Evolutionary conservation across 2,888 invertebrate species (phyloP).

Genomic region (Cybosia mesomella): DNA sequence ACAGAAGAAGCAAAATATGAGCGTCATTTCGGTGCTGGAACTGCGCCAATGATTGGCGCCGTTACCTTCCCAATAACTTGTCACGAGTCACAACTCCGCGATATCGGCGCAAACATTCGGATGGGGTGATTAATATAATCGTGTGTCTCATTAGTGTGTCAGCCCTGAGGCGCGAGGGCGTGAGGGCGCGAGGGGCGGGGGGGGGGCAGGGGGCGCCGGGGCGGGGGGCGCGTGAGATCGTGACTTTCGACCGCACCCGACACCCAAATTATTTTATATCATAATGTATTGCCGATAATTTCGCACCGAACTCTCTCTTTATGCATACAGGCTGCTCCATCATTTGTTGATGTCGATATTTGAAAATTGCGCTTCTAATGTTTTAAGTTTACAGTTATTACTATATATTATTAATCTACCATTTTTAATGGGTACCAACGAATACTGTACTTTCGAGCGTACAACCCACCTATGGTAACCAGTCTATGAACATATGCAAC

Average conservation of each 20-base stretch:
- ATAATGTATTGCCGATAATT: conserved; percentile 75
- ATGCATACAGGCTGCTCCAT: conserved; percentile 21
- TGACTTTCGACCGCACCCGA: conserved; percentile 70
- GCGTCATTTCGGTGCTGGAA: background rate
- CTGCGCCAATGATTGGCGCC: conserved; percentile 19
- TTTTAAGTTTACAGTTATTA: no score
- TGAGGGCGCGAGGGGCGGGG: conserved; percentile 37
- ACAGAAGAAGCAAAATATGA: background rate
- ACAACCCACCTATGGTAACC: no score
- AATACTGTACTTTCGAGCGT: no score
- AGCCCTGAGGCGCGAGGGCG: conserved; percentile 42
- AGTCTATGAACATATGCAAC: no score
- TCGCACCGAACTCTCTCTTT: conserved; percentile 15
- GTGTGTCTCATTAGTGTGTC: conserved; percentile 44
- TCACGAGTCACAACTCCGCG: conserved; percentile 21
- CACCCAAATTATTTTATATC: conserved; percentile 76
- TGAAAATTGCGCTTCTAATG: background rate
- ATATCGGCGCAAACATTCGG: conserved; percentile 25
- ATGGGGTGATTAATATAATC: conserved; percentile 39
- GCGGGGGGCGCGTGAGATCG: conserved; percentile 68
- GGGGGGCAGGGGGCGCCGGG: conserved; percentile 25
- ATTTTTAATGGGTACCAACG: no score
- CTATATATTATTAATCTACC: no score
- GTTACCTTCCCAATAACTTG: conserved; percentile 17
- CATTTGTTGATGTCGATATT: background rate